A percentile compares a stretch with the other conserved stretches of the same genome.
These are phyloP conservation scores for Polyommatus icarus DNA, from an alignment of 2,888 invertebrate genomes.

Conservation along the genomic window DNA sequence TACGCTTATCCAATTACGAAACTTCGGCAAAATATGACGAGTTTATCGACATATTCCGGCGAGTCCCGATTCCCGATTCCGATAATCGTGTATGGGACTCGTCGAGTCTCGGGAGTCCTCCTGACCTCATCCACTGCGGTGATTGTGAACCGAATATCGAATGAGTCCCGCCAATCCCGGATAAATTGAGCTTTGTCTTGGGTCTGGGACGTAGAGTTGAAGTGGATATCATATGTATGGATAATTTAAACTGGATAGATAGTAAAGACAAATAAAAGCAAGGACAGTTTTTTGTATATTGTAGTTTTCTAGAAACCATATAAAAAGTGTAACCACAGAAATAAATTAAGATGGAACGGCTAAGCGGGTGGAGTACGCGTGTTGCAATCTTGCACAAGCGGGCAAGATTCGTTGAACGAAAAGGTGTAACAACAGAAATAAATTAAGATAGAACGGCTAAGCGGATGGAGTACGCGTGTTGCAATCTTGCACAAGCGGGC, in stretches of 20 bases:
- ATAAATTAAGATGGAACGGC: too few relatives aligned
- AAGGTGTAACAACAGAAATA: too few relatives aligned
- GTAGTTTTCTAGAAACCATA: too few relatives aligned
- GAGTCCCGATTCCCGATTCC: background rate
- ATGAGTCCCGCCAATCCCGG: background rate
- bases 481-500: too few relatives aligned
- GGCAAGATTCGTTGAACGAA: too few relatives aligned
- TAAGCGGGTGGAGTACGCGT: too few relatives aligned
- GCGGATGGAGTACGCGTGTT: too few relatives aligned
- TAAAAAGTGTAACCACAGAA: too few relatives aligned
- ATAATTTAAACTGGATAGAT: background rate
- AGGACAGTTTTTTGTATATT: too few relatives aligned
- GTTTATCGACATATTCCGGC: background rate
- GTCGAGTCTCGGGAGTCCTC: background rate
- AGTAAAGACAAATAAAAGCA: too few relatives aligned
- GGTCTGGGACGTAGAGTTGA: background rate
- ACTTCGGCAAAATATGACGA: background rate
- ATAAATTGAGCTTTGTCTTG: background rate
- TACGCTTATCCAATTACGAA: background rate
- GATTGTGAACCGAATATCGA: background rate
- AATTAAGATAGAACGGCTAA: too few relatives aligned
- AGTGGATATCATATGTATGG: background rate
- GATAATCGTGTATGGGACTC: background rate
- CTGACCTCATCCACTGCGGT: background rate
- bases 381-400: too few relatives aligned